These are phyloP conservation scores for Chloebia gouldiae DNA, from an alignment of 2,113 vertebrate species.

Conservation along the genomic window DNA sequence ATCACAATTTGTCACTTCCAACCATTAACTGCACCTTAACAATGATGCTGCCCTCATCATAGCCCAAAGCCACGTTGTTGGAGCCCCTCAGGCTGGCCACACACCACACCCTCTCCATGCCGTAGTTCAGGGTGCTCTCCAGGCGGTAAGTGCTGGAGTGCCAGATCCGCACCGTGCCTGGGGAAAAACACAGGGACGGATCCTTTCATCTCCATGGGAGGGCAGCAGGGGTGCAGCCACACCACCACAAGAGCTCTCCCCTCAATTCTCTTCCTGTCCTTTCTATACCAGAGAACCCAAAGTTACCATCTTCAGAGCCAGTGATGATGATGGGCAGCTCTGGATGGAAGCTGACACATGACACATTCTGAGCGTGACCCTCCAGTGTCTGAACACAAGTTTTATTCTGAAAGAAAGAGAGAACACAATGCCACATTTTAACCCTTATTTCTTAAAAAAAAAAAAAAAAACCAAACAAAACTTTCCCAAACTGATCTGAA, in stretches of 20 bases:
- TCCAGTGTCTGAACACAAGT: constrained; percentile 97
- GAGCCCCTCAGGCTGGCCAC: constrained; percentile 93
- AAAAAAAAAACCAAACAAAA: too few species aligned
- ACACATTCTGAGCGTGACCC: constrained; percentile 97
- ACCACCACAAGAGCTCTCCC: not conserved
- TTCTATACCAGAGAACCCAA: not conserved
- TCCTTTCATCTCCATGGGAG: fast-evolving
- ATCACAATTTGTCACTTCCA: not conserved
- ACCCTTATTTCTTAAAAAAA: not conserved
- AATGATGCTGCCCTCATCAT: constrained; percentile 98
- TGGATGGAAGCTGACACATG: constrained; percentile 96
- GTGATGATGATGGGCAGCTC: constrained; percentile 98
- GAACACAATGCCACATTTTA: not conserved
- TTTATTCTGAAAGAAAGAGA: constrained; percentile 82
- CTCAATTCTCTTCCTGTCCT: not conserved
- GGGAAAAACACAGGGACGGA: not conserved
- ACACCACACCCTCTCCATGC: constrained; percentile 98
- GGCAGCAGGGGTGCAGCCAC: not conserved
- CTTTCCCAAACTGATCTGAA: not conserved
- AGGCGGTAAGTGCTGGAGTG: constrained; percentile 96
- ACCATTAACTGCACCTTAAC: constrained; percentile 83
- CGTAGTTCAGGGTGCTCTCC: constrained; percentile 95
- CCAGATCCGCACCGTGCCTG: constrained; percentile 97
- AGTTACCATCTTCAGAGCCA: constrained; percentile 95
- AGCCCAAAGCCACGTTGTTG: constrained; percentile 95